phyloP scores from a whole-genome alignment of 2,888 invertebrate genomes.

The Ryuthela nishihirai region DNA sequence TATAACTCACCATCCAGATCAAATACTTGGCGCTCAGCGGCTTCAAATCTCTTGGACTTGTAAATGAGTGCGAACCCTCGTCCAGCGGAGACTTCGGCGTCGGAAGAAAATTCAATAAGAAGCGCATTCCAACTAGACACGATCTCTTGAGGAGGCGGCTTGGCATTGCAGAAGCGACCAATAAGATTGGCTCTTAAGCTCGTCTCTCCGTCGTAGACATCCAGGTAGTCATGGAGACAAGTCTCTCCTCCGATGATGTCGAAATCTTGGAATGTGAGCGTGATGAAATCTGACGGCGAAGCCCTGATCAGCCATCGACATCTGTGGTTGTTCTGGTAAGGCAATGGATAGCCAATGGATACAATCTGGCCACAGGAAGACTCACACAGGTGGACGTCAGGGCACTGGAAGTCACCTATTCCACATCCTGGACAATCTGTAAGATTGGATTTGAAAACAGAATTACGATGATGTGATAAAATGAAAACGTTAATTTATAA shows the following conservation, averaged over 20 bases:
- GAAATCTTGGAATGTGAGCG: conserved; percentile 45
- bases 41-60: conserved; percentile 40
- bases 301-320: conserved; percentile 46
- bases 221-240: conserved; percentile 45
- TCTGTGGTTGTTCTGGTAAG: conserved; percentile 44
- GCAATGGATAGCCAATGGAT: conserved; percentile 44
- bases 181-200: conserved; percentile 41
- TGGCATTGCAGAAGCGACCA: conserved; percentile 44
- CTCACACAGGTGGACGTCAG: conserved; percentile 40
- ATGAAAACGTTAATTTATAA: too few species aligned
- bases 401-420: conserved; percentile 43
- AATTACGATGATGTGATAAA: too few species aligned
- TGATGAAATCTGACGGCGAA: conserved; percentile 43
- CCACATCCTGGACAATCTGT: conserved; percentile 45
- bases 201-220: conserved; percentile 43
- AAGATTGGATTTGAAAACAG: too few species aligned
- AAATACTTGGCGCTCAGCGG: conserved; percentile 32
- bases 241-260: conserved; percentile 43
- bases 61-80: conserved; percentile 44
- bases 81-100: conserved; percentile 41
- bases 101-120: conserved; percentile 44
- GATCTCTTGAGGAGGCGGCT: conserved; percentile 42
- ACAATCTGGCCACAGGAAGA: conserved; percentile 44
- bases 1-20: conserved; percentile 39
- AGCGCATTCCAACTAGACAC: conserved; percentile 45